Base-by-base conservation (phyloP, 2,797 vertebrate species). In the Acanthornis magna region DNA sequence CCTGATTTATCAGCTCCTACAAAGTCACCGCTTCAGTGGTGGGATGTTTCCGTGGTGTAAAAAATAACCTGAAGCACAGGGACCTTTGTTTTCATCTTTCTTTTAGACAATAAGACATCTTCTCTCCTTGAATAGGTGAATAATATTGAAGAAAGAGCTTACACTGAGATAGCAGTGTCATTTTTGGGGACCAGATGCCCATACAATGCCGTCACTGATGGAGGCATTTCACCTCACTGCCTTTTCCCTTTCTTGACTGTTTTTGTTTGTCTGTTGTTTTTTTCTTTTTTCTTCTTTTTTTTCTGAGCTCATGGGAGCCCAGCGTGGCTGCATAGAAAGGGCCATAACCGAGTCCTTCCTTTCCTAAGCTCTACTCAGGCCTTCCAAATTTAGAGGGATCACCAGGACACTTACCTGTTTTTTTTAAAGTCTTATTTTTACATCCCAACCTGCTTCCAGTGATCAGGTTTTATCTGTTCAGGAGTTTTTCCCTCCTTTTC, bases 401-500 rank as follows among this genome's bases (percentile, higher is more conserved):
- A 67, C 18, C 0, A 3, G 38, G 43, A 42, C 1, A 12, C 40
- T 72, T 48, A 71, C 0, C n/a, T 75, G 13, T 0, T 20, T 27
- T 19, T 72, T 61, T 22, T 0, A 32, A 32, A 38, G 21, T 34
- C 29, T 77, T 57, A 53, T 26, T 68, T 88, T 82, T 61, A 61
- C 50, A 79, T 1, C 7, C 26, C 47, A 65, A 51, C 58, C 43
- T 6, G 1, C 65, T 70, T 27, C 13, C 65, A 88, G 40, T 12
- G 30, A 55, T 62, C 25, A 62, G 13, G 13, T 7, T 79, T 30
- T 40, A 5, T 12, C 3, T 47, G 8, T 26, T 42, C 34, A 27
- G 29, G 9, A 5, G 7, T n/a, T 25, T 3, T 0, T 0, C 3
- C 4, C 1, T 23, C 8, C 2, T 47, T 90, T 61, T 40, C 51